Evolutionary conservation across 2,888 invertebrate species (phyloP), one percentile per base, ranked within the genome.

Genomic region (Rhamnusium bicolor): DNA sequence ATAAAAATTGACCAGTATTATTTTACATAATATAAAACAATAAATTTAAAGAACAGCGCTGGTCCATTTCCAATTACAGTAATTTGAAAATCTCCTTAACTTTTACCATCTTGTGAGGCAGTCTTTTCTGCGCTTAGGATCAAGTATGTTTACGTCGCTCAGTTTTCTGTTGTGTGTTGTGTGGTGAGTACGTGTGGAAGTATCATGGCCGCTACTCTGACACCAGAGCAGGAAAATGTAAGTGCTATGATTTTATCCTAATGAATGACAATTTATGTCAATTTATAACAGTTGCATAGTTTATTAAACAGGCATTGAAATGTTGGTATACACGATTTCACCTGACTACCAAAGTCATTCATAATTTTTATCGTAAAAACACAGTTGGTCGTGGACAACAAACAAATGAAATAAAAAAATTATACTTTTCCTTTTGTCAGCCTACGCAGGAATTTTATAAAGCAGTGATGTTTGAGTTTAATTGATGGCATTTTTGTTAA

Each of bases 191-290:
- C 77, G 73, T 80, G 74, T 72, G 66, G 77, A 75, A 72, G 62
- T 70, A 62, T 69, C 71, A 91, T 91, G 94, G 93, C 93, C 91
- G 92, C 93, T 90, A 91, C 91, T 86, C 90, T 94, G 90, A 92
- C 93, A 89, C 91, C 92, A 87, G 93, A 94, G 88, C 93, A 94
- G 87, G 93, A 94, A 89, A 91, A 92, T 91, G 94, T 94, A 88
- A 93, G 92, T 91, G 84, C 19, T 12, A 86, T 61, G 66, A 27
- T 29, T 62, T 51, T 51, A 40, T 51, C 29, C 53, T 18, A 21
- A 7, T 6, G n/a, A 7, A 7, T 6, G n/a, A 7, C 54, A 16
- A 51, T 56, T 67, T 32, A 10, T 16, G 8, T 18, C 8, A 4
- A 56, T 32, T 18, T 19, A 12, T 16, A 16, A 19, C 21, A n/a